Conservation (phyloP, 1,140 invertebrate species). For the Pantala flavescens region DNA sequence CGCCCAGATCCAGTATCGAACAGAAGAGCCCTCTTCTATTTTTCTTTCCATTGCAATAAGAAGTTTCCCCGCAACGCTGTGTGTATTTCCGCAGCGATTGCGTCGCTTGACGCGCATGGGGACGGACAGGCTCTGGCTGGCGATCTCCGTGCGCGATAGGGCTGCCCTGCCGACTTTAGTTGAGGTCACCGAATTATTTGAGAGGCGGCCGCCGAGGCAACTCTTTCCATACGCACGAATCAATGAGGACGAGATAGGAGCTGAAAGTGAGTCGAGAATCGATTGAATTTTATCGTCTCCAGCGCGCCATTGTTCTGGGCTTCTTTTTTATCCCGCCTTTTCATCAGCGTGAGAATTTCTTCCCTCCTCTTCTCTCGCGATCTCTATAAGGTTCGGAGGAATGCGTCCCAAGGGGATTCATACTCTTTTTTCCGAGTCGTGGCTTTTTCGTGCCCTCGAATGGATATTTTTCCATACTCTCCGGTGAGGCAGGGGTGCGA, state of each 20-base stretch:
- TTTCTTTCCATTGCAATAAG: no score
- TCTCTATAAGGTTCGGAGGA: not conserved
- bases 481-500: no score
- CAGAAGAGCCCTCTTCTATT: no score
- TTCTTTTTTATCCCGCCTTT: not conserved
- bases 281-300: constrained; percentile 5
- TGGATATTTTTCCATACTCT: not conserved
- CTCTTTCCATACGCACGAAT: constrained; percentile 1
- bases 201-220: not conserved
- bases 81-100: no score
- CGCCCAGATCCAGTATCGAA: no score
- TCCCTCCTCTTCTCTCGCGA: not conserved
- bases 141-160: not conserved
- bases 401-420: not conserved
- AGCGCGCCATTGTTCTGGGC: constrained; percentile 1
- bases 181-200: constrained; percentile 5
- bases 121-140: not conserved
- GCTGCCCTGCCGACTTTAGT: not conserved
- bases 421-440: not conserved
- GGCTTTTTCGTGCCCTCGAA: not conserved
- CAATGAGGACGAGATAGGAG: not conserved
- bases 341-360: constrained; percentile 1
- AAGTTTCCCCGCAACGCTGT: no score
- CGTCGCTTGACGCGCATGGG: not conserved
- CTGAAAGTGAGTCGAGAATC: not conserved